Evolutionary conservation across 1,140 invertebrate species (phyloP).

Genomic region (Linepithema humile): DNA sequence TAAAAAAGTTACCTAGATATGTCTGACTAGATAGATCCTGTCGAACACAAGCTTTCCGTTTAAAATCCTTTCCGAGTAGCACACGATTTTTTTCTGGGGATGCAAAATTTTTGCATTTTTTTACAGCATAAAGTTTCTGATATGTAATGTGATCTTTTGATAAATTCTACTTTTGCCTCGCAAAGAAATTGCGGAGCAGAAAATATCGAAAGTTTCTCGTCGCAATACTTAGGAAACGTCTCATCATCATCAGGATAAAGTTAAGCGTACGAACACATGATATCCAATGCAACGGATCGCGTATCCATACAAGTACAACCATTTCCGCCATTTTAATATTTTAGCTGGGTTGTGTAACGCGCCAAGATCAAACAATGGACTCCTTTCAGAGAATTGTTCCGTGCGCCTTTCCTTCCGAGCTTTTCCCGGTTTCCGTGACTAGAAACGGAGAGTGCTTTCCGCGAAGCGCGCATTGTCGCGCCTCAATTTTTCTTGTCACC

Average conservation of each 20-base stretch:
- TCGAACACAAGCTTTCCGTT: not conserved
- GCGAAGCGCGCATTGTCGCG: slow-evolving; percentile 9
- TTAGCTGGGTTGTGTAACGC: not conserved
- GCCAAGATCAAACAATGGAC: slow-evolving; percentile 24
- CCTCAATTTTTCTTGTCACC: slow-evolving; percentile 32
- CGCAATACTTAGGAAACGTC: slow-evolving; percentile 29
- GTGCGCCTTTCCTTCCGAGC: slow-evolving; percentile 1
- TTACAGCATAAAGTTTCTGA: slow-evolving; percentile 1
- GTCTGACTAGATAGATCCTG: not conserved
- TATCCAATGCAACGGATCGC: not conserved
- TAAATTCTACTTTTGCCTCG: slow-evolving; percentile 17
- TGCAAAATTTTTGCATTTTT: no score
- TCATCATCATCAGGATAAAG: not conserved
- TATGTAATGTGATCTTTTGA: slow-evolving; percentile 6
- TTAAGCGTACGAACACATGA: slow-evolving; percentile 9
- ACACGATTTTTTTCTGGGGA: not conserved
- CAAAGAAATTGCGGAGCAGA: not conserved
- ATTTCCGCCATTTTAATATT: not conserved
- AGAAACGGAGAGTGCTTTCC: slow-evolving; percentile 25
- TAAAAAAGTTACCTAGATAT: not conserved
- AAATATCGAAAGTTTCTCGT: not conserved
- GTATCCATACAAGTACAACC: not conserved
- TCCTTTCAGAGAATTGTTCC: slow-evolving; percentile 17
- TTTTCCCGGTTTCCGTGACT: slow-evolving; percentile 17
- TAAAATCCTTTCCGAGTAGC: slow-evolving; percentile 4